Base-by-base conservation (phyloP, 2,797 vertebrate genomes). In the Rachycentron canadum region DNA sequence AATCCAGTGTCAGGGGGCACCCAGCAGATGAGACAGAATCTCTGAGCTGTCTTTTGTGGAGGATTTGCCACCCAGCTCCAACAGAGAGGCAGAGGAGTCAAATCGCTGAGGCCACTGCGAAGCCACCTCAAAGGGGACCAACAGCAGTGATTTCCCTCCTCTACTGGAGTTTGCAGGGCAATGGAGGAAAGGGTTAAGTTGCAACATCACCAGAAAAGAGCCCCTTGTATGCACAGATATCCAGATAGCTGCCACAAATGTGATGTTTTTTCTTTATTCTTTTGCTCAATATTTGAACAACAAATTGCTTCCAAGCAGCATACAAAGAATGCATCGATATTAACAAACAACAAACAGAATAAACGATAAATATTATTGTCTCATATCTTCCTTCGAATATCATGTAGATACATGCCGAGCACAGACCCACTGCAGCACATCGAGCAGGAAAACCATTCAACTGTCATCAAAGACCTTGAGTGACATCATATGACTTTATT, bases 41-140 rank as follows among this genome's bases (percentile, higher is more conserved):
- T 87, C 86, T 93, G 92, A 88, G 91, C 73, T 65, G 26, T 73
- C 90, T 90, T 95, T 93, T 93, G 88, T 90, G 73, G 75, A 66
- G 75, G 87, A 77, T 86, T 85, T 77, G 85, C 85, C 83, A 91
- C 87, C 87, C 90, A 82, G 88, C 83, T 87, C 81, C 83, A 78
- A 89, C 72, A 89, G 88, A 88, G 90, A 77, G 79, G 73, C 63
- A 26, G 34, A 19, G 67, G 23, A 65, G 61, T 43, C 49, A 19
- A 17, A 26, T 49, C 34, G 45, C 49, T 40, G 64, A 49, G 76
- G 72, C 70, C 69, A 81, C 64, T 72, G 81, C 82, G 78, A 65
- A 58, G 76, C 73, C 78, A 73, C 77, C 80, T 84, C 84, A 79
- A 87, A 78, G 68, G 79, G 76, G 79, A 81, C 61, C 82, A 55